phyloP scores from a whole-genome alignment of 2,113 vertebrate species.

The Hemiprocne comata region DNA sequence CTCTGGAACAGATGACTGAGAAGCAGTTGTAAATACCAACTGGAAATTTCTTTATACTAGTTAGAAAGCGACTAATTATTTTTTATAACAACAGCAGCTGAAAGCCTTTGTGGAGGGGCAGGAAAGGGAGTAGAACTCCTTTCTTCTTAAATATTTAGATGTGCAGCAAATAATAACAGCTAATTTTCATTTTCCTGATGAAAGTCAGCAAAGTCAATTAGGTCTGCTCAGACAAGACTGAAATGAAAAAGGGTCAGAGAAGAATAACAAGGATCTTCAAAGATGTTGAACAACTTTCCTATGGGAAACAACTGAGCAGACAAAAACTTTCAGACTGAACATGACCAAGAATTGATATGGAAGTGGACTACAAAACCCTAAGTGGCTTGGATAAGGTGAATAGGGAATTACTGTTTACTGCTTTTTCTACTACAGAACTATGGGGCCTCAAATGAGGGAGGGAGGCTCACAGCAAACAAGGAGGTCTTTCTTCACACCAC shows the following conservation, averaged over 20 bases:
- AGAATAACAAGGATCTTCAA: conserved; percentile 42
- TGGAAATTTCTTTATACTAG: neutral
- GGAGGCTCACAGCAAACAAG: neutral
- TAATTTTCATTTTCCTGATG: conserved; percentile 28
- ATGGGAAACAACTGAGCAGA: conserved; percentile 29
- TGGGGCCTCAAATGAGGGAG: neutral
- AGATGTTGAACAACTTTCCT: conserved; percentile 31
- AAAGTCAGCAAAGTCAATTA: conserved; percentile 36
- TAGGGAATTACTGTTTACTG: neutral
- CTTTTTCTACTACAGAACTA: neutral
- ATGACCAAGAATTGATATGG: neutral
- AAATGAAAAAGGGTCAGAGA: conserved; percentile 21
- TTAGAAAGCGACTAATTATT: conserved; percentile 14
- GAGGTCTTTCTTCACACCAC: neutral
- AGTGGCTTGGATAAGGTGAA: neutral
- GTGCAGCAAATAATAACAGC: neutral
- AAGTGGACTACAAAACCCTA: neutral
- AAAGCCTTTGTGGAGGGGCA: neutral
- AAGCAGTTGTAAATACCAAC: conserved; percentile 3
- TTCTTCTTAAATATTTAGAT: conserved; percentile 36
- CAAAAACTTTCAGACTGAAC: conserved; percentile 11
- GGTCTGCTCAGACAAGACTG: neutral
- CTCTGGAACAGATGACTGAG: neutral
- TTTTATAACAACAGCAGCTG: neutral
- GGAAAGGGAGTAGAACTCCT: neutral